These are phyloP conservation scores for Sinocyclocheilus rhinocerous DNA, from an alignment of 2,113 vertebrate genomes.

Conservation along the genomic window DNA sequence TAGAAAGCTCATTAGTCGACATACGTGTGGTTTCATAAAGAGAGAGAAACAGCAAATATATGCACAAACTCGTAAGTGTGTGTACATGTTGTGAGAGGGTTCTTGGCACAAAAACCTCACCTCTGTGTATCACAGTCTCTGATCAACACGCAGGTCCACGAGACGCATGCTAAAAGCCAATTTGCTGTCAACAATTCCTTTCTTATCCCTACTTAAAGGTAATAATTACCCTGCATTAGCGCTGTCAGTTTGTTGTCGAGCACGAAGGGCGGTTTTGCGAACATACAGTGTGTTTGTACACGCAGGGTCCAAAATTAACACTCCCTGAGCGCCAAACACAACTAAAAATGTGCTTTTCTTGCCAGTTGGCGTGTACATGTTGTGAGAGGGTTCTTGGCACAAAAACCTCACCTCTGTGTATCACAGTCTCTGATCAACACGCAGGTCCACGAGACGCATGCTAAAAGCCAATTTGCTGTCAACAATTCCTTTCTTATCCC, in stretches of 20 bases:
- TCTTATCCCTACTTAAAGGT: conserved; percentile 72
- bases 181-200: conserved; percentile 72
- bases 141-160: conserved; percentile 65
- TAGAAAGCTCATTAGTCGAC: conserved; percentile 66
- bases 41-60: conserved; percentile 38
- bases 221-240: conserved; percentile 68
- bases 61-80: conserved; percentile 21
- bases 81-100: conserved; percentile 34
- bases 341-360: not conserved
- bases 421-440: conserved; percentile 64
- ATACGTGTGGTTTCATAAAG: conserved; percentile 54
- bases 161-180: conserved; percentile 64
- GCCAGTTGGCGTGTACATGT: not conserved
- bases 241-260: conserved; percentile 58
- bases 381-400: conserved; percentile 11
- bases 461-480: conserved; percentile 71
- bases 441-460: conserved; percentile 63
- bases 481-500: conserved; percentile 70
- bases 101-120: not conserved
- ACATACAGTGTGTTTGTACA: conserved; percentile 19
- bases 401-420: conserved; percentile 37
- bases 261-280: conserved; percentile 27
- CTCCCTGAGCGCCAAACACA: not conserved
- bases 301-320: conserved; percentile 16
- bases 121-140: conserved; percentile 61